Conservation (phyloP, 2,888 invertebrate genomes). For the Melolontha melolontha region DNA sequence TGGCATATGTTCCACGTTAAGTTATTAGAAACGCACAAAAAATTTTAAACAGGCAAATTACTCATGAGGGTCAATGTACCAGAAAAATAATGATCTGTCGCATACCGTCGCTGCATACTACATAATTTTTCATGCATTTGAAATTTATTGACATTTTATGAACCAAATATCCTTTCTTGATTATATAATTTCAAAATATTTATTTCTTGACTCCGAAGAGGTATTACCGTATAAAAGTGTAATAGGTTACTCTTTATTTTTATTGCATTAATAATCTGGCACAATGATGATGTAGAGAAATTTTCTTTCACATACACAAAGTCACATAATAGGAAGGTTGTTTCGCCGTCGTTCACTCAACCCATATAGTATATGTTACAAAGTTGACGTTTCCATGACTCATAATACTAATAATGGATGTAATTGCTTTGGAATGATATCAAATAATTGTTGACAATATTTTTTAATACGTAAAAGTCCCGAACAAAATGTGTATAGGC, state of each 20-base stretch:
- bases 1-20: conserved; percentile 16
- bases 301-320: conserved; percentile 18
- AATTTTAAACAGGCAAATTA: conserved; percentile 3
- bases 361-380: neutral
- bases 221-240: conserved; percentile 25
- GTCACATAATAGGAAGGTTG: conserved; percentile 35
- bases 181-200: conserved; percentile 32
- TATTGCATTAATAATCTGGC: conserved; percentile 7
- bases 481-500: too few relatives aligned
- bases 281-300: conserved; percentile 14
- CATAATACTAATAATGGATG: neutral
- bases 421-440: too few relatives aligned
- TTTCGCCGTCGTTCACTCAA: conserved; percentile 2
- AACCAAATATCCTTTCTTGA: conserved; percentile 30
- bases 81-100: conserved; percentile 22
- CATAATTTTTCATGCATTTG: conserved; percentile 30
- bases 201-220: conserved; percentile 5
- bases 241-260: conserved; percentile 23
- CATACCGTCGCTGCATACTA: conserved; percentile 12
- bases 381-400: conserved; percentile 19
- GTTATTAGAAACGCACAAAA: neutral
- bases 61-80: conserved; percentile 31
- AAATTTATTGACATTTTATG: conserved; percentile 33
- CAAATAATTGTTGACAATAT: too few relatives aligned
- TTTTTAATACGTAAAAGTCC: too few relatives aligned